Percentiles rank a stretch among this genome's conserved stretches.
Evolutionary conservation across 2,888 invertebrate species (phyloP).

Genomic region (Eudemis profundana): DNA sequence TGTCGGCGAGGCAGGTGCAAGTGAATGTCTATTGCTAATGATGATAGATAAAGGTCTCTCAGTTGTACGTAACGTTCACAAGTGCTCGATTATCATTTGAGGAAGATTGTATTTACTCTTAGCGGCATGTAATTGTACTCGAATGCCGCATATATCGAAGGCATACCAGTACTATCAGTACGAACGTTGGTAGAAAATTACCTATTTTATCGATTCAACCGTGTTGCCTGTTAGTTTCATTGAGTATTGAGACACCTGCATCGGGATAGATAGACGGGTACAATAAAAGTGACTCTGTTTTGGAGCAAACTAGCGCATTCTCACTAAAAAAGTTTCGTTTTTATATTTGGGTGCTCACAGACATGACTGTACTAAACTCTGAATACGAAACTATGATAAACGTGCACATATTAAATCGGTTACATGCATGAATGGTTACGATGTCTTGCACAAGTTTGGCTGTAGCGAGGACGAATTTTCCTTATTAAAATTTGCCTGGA

Average conservation of each 20-base stretch:
- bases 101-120: neutral
- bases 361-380: neutral
- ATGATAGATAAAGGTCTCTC: slow-evolving; percentile 46
- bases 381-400: neutral
- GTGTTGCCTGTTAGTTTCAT: too few relatives aligned
- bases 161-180: too few relatives aligned
- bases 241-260: too few relatives aligned
- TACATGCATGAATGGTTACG: slow-evolving; percentile 24
- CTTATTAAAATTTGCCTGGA: slow-evolving; percentile 14
- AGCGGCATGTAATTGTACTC: too few relatives aligned
- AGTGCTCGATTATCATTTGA: neutral
- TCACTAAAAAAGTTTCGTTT: too few relatives aligned
- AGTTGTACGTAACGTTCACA: slow-evolving; percentile 32
- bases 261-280: too few relatives aligned
- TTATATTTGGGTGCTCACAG: too few relatives aligned
- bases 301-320: too few relatives aligned
- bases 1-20: slow-evolving; percentile 50
- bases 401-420: slow-evolving; percentile 4
- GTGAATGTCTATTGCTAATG: slow-evolving; percentile 59
- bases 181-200: too few relatives aligned
- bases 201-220: too few relatives aligned
- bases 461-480: slow-evolving; percentile 25
- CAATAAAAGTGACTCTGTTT: too few relatives aligned
- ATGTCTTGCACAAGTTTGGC: slow-evolving; percentile 23
- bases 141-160: too few relatives aligned